These are phyloP conservation scores for Aphidius colemani DNA, from an alignment of 2,888 invertebrate genomes.

Conservation along the genomic window DNA sequence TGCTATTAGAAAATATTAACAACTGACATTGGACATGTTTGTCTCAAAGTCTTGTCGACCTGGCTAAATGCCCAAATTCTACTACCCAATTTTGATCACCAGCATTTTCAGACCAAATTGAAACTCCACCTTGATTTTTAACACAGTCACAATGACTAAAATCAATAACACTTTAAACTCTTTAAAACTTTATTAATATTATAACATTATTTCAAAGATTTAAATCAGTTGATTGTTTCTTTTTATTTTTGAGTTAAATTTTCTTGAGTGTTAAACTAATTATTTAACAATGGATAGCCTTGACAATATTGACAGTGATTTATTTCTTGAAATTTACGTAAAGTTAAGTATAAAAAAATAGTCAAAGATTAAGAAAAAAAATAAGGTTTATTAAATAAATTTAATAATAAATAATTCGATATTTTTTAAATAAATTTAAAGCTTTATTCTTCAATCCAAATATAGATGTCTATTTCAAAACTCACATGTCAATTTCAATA, in stretches of 20 bases:
- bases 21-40: slow-evolving; percentile 47
- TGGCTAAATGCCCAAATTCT: slow-evolving; percentile 41
- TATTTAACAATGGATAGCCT: slow-evolving; percentile 46
- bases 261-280: background rate
- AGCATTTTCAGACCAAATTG: slow-evolving; percentile 9
- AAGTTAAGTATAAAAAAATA: slow-evolving; percentile 49
- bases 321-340: slow-evolving; percentile 48
- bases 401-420: no score
- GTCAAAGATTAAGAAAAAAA: no score
- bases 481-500: no score
- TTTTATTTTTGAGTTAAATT: background rate
- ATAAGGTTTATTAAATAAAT: no score
- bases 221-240: background rate
- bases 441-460: no score
- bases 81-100: slow-evolving; percentile 15
- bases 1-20: slow-evolving; percentile 38
- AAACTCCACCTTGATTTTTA: background rate
- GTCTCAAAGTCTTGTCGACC: slow-evolving; percentile 37
- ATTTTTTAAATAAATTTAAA: no score
- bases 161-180: no score
- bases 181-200: no score
- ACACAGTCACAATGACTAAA: background rate
- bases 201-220: no score
- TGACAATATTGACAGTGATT: slow-evolving; percentile 51
- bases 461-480: no score